Evolutionary conservation across 2,113 vertebrate genomes (phyloP).

Genomic region (Hydrochoerus hydrochaeris): DNA sequence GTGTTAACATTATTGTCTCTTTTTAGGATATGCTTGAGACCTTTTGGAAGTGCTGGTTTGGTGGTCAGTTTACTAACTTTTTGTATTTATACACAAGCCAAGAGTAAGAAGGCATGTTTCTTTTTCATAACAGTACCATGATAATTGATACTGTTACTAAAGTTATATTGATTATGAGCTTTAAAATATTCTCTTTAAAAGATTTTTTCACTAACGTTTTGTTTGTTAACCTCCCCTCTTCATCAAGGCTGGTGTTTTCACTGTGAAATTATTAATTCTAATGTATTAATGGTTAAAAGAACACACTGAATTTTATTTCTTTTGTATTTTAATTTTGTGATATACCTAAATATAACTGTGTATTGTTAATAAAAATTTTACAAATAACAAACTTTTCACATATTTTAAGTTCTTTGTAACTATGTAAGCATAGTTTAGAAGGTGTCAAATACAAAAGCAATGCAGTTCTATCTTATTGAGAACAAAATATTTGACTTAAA

Average conservation of each 20-base stretch:
- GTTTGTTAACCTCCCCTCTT: background rate
- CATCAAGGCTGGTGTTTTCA: background rate
- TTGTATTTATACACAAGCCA: background rate
- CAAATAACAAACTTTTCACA: background rate
- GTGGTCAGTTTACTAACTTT: background rate
- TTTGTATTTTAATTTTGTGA: conserved; percentile 18
- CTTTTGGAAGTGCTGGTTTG: background rate
- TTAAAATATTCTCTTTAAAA: background rate
- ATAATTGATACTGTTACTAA: background rate
- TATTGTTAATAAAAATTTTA: background rate
- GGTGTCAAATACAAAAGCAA: background rate
- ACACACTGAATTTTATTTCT: background rate
- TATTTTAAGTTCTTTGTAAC: background rate
- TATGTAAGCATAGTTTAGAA: background rate
- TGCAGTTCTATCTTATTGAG: background rate
- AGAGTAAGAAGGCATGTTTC: background rate
- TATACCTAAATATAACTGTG: background rate
- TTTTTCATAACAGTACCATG: background rate
- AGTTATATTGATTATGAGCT: background rate
- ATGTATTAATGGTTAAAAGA: background rate
- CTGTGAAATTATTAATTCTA: background rate
- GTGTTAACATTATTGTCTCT: background rate
- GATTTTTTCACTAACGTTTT: background rate
- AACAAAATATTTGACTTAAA: background rate
- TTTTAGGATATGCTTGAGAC: background rate